These are phyloP conservation scores for Gambusia affinis DNA, from an alignment of 2,113 vertebrate species.

Conservation along the genomic window DNA sequence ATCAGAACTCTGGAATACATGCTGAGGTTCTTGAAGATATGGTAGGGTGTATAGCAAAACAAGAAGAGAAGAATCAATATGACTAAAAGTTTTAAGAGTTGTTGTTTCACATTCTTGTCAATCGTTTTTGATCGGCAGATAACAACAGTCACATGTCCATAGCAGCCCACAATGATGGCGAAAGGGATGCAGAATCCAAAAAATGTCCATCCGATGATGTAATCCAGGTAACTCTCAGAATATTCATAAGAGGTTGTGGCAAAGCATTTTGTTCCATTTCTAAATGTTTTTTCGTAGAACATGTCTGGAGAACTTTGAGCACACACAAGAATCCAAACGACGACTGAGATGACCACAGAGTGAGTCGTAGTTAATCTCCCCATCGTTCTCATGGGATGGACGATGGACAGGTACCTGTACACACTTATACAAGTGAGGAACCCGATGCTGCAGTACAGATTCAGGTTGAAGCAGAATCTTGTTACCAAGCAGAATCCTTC, in stretches of 20 bases:
- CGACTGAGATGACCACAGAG: slow-evolving; percentile 33
- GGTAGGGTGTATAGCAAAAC: slow-evolving; percentile 83
- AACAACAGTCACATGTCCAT: slow-evolving; percentile 76
- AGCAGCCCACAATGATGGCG: slow-evolving; percentile 80
- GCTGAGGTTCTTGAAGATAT: slow-evolving; percentile 83
- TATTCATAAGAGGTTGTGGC: slow-evolving; percentile 52
- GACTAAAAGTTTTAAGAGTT: slow-evolving; percentile 75
- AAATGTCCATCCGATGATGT: slow-evolving; percentile 70
- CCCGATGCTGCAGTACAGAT: slow-evolving; percentile 85
- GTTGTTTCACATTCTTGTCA: slow-evolving; percentile 68
- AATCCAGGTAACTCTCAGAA: slow-evolving; percentile 66
- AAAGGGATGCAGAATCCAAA: slow-evolving; percentile 80
- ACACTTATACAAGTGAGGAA: slow-evolving; percentile 87
- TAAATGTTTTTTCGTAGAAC: slow-evolving; percentile 66
- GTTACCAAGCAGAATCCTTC: slow-evolving; percentile 78
- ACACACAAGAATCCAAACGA: slow-evolving; percentile 79
- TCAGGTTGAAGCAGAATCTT: slow-evolving; percentile 82
- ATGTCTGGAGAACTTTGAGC: slow-evolving; percentile 78
- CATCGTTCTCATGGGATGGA: slow-evolving; percentile 78
- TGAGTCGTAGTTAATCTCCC: slow-evolving; percentile 69
- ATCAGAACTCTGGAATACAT: slow-evolving; percentile 72
- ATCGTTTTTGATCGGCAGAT: slow-evolving; percentile 63
- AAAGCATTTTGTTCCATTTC: slow-evolving; percentile 48
- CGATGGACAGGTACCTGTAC: slow-evolving; percentile 85
- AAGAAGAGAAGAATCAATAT: slow-evolving; percentile 82